Conservation (phyloP, 2,888 invertebrate genomes). For the Lathronympha strigana region DNA sequence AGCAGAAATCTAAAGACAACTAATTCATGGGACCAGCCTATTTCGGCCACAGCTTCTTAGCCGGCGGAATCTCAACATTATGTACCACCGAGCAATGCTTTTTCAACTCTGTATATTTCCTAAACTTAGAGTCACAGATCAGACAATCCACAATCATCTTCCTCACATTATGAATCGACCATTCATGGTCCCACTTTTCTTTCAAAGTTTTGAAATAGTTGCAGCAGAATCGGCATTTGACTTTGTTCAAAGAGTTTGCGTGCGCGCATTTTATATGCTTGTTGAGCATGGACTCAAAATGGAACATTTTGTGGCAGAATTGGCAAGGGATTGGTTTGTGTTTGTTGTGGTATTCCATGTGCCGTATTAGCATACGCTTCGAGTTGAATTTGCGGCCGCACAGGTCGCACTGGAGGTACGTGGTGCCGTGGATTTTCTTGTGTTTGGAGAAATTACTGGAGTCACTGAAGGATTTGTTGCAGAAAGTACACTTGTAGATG, state of each 20-base stretch:
- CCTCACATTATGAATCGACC: conserved; percentile 72
- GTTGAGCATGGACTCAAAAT: conserved; percentile 75
- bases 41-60: conserved; percentile 60
- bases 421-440: conserved; percentile 75
- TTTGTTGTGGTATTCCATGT: conserved; percentile 75
- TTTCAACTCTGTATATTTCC: conserved; percentile 74
- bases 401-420: conserved; percentile 73
- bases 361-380: conserved; percentile 74
- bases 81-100: conserved; percentile 65
- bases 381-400: conserved; percentile 79
- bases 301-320: conserved; percentile 66
- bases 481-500: conserved; percentile 75
- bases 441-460: conserved; percentile 82
- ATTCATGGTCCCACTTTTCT: conserved; percentile 80
- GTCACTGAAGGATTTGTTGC: conserved; percentile 79
- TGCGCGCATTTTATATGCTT: conserved; percentile 73
- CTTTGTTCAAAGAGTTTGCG: conserved; percentile 55
- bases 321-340: conserved; percentile 64
- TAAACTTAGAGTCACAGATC: conserved; percentile 68
- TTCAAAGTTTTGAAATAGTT: conserved; percentile 64
- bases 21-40: conserved; percentile 40
- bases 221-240: conserved; percentile 68
- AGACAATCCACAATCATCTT: conserved; percentile 73
- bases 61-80: conserved; percentile 61
- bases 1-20: not conserved